Base-by-base conservation (phyloP, 2,797 vertebrate species). In the Amazona finschi region DNA sequence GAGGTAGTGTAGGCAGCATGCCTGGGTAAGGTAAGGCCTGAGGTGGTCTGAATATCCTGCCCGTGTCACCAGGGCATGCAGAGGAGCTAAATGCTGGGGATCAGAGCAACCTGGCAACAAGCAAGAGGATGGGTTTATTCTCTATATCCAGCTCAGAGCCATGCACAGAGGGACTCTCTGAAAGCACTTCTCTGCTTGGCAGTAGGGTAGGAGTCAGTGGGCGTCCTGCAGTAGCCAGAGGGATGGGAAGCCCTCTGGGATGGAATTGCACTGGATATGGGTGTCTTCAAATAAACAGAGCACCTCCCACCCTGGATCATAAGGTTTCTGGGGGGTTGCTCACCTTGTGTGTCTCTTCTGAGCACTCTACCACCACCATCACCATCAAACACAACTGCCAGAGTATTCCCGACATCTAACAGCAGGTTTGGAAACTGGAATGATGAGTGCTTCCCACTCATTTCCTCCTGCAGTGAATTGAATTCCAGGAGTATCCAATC, bases 381-480 rank as follows among this genome's bases (percentile, higher is more conserved):
- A 13, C 33, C 50, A 33, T 43, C 43, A 3, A 43, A 44, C 33
- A 19, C 75, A 24, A 20, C 9, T 6, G 9, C n/a, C 74, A 6
- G 50, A 11, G 64, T 12, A 17, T 15, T 81, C 33, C 76, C 3
- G 0, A 64, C 31, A 4, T 80, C 41, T 77, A 22, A 78, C 1
- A 6, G 8, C 33, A 60, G 33, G 75, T 85, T 39, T 43, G 53
- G 70, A 79, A 78, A 80, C 5, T 1, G 18, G 58, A 38, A 27
- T 9, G 10, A 61, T 86, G 81, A 78, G 44, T 12, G 0, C 36
- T 69, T 70, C 67, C 79, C 0, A 2, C 53, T 82, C 20, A 39
- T 50, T 92, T 83, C 62, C 53, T 87, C 52, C 73, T 38, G 31
- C 46, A 31, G 64, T 52, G 85, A 90, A 88, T 33, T 74, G 87